Evolutionary conservation across 2,113 vertebrate species (phyloP).

Genomic region (Chlamydotis undulata): DNA sequence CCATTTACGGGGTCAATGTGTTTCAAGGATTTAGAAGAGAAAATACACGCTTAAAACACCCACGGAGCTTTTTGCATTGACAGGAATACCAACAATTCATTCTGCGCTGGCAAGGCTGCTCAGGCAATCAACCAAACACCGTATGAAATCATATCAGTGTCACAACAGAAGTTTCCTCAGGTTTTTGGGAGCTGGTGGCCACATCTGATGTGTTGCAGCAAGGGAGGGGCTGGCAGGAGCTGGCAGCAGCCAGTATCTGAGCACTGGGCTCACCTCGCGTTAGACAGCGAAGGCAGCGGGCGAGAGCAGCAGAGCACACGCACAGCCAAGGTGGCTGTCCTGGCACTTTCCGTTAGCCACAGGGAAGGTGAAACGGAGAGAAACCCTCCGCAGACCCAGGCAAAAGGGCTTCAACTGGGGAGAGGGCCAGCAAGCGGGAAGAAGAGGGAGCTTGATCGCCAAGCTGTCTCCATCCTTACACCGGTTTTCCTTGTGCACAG

Average conservation of each 20-base stretch:
- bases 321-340: neutral
- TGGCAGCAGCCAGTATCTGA: neutral
- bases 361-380: neutral
- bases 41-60: conserved; percentile 15
- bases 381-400: neutral
- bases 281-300: neutral
- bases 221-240: neutral
- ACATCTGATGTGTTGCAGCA: neutral
- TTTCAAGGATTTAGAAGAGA: conserved; percentile 54
- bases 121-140: neutral
- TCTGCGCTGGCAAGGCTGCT: neutral
- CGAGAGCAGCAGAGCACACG: neutral
- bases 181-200: neutral
- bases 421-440: neutral
- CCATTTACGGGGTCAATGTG: conserved; percentile 59
- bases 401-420: neutral
- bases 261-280: neutral
- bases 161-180: neutral
- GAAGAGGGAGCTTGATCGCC: neutral
- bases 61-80: neutral
- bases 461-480: neutral
- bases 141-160: neutral
- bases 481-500: neutral
- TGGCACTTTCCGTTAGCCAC: neutral
- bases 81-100: conserved; percentile 9